Evolutionary conservation across 1,140 invertebrate genomes (phyloP).

Genomic region (Acyrthosiphon pisum): DNA sequence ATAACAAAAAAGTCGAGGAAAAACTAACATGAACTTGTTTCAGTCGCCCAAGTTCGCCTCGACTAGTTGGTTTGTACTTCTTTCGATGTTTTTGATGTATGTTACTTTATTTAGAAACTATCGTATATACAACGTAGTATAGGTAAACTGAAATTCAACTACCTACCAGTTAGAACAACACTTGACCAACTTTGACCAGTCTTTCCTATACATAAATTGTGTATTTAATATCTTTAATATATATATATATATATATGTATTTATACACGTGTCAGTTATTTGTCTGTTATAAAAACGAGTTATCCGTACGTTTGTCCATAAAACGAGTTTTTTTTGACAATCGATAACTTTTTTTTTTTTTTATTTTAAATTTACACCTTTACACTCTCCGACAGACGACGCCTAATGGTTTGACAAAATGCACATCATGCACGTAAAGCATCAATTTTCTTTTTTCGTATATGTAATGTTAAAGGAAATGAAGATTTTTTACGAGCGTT

Average conservation of each 20-base stretch:
- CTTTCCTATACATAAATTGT: not conserved
- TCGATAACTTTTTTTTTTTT: not conserved
- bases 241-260: not conserved
- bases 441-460: not conserved
- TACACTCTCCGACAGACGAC: not conserved
- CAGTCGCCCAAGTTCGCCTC: no score
- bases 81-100: no score
- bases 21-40: no score
- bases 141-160: not conserved
- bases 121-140: not conserved
- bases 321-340: slow-evolving; percentile 13
- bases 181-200: not conserved
- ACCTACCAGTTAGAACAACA: not conserved
- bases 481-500: not conserved
- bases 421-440: not conserved
- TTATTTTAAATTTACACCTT: slow-evolving; percentile 13
- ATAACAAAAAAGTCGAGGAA: no score
- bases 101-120: not conserved
- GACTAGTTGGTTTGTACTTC: no score
- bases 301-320: not conserved
- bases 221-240: not conserved
- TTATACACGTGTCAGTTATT: not conserved
- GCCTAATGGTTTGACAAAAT: not conserved
- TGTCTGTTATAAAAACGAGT: not conserved
- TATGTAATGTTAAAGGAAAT: not conserved